Percentiles rank a stretch among this genome's conserved stretches.
These are phyloP conservation scores for Drosophila busckii DNA, from an alignment of 1,140 invertebrate species.

Conservation along the genomic window DNA sequence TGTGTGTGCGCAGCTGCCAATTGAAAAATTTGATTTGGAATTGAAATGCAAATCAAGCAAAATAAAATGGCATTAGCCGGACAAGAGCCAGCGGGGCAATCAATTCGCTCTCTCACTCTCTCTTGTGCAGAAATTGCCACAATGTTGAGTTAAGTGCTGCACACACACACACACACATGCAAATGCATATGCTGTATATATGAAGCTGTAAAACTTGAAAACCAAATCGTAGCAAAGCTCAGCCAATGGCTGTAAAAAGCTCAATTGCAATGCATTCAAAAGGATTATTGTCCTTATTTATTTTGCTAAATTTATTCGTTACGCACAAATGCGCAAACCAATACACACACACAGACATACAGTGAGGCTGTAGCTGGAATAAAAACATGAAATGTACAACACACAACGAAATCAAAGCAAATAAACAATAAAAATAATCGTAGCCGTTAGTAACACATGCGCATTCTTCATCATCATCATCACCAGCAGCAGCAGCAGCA, in stretches of 20 bases:
- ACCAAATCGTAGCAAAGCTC: conserved; percentile 10
- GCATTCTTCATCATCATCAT: conserved; percentile 71
- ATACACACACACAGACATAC: conserved; percentile 21
- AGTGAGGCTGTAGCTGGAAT: conserved; percentile 19
- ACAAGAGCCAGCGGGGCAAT: conserved; percentile 28
- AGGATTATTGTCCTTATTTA: conserved; percentile 77
- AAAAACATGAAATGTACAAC: conserved; percentile 57
- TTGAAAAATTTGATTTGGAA: conserved; percentile 76
- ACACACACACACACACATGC: conserved; percentile 12
- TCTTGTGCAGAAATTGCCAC: no score
- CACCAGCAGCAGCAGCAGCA: conserved; percentile 12
- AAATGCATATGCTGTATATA: no score
- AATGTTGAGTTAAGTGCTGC: conserved; percentile 61
- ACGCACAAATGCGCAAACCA: conserved; percentile 68
- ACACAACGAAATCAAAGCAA: conserved; percentile 66
- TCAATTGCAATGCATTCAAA: conserved; percentile 76
- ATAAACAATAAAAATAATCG: conserved; percentile 77
- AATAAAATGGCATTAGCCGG: conserved; percentile 55
- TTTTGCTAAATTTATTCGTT: conserved; percentile 77
- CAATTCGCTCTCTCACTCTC: no score
- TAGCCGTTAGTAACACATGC: conserved; percentile 71
- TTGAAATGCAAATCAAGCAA: conserved; percentile 76
- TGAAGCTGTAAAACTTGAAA: conserved; percentile 8
- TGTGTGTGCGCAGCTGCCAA: conserved; percentile 52
- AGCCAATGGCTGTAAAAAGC: conserved; percentile 71